Evolutionary conservation across 2,888 invertebrate species (phyloP), one percentile per base, ranked within the genome.

Genomic region (Myopa tessellatipennis): DNA sequence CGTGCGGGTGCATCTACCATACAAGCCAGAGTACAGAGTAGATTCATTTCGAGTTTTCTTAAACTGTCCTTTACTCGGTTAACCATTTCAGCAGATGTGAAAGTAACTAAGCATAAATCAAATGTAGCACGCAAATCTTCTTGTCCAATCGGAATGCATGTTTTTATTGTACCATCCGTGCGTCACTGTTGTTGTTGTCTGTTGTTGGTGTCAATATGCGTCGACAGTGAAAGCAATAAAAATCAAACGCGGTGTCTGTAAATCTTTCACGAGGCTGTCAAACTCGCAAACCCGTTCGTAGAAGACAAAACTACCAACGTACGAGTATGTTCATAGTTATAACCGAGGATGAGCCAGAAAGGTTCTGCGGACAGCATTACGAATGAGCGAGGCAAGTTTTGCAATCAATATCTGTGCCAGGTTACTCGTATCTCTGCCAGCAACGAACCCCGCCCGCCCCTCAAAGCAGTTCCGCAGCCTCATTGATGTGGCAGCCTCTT

Each of bases 161-260:
- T 40, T 58, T 45, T n/a, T n/a, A 58, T 45, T 50, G 1, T 50
- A 50, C 50, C 8, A 50, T 50, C 50, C 50, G 50, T 63, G 36
- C 4, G 65, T 65, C 65, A 36, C 14, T 36, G 38, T 34, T 34
- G 45, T 45, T 45, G 40, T 40, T 40, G 40, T 4, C 40, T 40
- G 40, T 8, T 40, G 77, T 76, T 77, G 78, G 76, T 83, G 81
- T 80, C 80, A 83, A 83, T 82, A 81, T 80, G 70, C 82, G 82
- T 83, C 86, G 88, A 87, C 86, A 86, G 84, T 81, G 82, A 79
- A 85, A 84, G 84, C 87, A 88, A 87, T 87, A 87, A 88, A 87
- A 87, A 87, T 88, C 87, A 87, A 87, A 88, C 87, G 86, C 82
- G 86, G 84, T 85, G 85, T 85, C 85, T 86, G 83, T 82, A 82